Base-by-base conservation (phyloP, 2,888 invertebrate species). In the Acrocyrtus sp. region DNA sequence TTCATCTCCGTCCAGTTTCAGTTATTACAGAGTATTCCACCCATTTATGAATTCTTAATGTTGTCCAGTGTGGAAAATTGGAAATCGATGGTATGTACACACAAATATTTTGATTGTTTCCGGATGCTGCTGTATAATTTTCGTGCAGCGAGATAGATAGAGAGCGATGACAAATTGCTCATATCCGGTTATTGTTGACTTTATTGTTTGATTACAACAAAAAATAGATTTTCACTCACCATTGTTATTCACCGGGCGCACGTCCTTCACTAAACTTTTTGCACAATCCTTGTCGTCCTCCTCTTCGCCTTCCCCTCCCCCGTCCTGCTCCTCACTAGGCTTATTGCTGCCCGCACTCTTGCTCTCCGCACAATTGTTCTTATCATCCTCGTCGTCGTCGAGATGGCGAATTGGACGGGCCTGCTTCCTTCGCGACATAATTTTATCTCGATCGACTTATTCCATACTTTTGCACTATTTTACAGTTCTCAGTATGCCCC, bases 401-500 rank as follows among this genome's bases (percentile, higher is more conserved):
- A 76, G 58, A 56, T 78, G 77, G 43, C 78, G 61, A 39, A 72
- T 75, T 17, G 80, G 79, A 41, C 77, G 67, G 10, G 79, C 78
- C 73, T 80, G 79, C 74, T 82, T 81, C 56, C 80, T 60, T 50
- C 78, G 69, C 39, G 79, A 77, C 77, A 76, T 80, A 58, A 39
- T 43, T 45, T 26, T 17, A n/a, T 17, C n/a, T 17, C 3, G 12
- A 34, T 12, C 12, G 6, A 2, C 17, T 41, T n/a, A 6, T 17
- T n/a, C 41, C 17, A n/a, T n/a, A 41, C 41, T 41, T n/a, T n/a
- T n/a, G n/a, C n/a, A n/a, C n/a, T n/a, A n/a, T n/a, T n/a, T n/a
- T n/a, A n/a, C n/a, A n/a, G n/a, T n/a, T n/a, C n/a, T n/a, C n/a
- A n/a, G n/a, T n/a, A n/a, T n/a, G n/a, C n/a, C n/a, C n/a, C n/a